Evolutionary conservation across 2,888 invertebrate species (phyloP), one percentile per base, ranked within the genome.

Genomic region (Lasioglossum lativentre): DNA sequence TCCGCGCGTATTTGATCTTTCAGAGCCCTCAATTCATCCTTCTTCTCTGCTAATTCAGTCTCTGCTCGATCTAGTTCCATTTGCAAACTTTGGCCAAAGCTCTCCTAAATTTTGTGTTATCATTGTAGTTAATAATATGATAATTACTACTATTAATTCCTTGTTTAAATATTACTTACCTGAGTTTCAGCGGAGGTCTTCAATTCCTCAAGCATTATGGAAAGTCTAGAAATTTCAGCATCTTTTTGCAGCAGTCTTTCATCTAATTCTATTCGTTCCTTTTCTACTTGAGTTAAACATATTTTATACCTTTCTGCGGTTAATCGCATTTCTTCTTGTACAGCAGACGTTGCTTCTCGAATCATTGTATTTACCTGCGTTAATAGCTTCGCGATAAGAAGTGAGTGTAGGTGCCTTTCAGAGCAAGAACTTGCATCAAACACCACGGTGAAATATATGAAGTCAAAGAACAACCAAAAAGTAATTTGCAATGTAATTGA

Each of bases 11-110:
- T 93, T 72, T 94, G 93, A 86, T 94, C 94, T 75, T 95, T 95
- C 40, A 95, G 83, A 47, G 92, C 90, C 80, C 92, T 89, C 16
- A 95, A 76, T 81, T 95, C 95, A 75, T 92, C 92, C 75, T 93
- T 95, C 45, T 93, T 93, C n/a, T 93, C 94, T 19, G 92, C 93
- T 10, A 95, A 88, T 80, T 94, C 95, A 0, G 93, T 92, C 84
- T 95, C 95, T 0, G 93, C 94, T 6, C 93, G 92, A 85, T 95
- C 95, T 47, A 95, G 88, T 85, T 95, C 95, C 23, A 92, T 88
- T 88, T 95, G 95, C 27, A 95, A 90, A 86, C 95, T 95, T 81
- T 94, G 94, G 81, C 94, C 93, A 73, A 94, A 95, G 85, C 94
- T 95, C 77, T 94, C 94, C 95, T 94, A 83, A 56, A 83, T 83